A percentile compares a stretch with the other conserved stretches of the same genome.
Evolutionary conservation across 92 coral and sea anemone genomes (phyloP).

Genomic region (Heteractis magnifica): DNA sequence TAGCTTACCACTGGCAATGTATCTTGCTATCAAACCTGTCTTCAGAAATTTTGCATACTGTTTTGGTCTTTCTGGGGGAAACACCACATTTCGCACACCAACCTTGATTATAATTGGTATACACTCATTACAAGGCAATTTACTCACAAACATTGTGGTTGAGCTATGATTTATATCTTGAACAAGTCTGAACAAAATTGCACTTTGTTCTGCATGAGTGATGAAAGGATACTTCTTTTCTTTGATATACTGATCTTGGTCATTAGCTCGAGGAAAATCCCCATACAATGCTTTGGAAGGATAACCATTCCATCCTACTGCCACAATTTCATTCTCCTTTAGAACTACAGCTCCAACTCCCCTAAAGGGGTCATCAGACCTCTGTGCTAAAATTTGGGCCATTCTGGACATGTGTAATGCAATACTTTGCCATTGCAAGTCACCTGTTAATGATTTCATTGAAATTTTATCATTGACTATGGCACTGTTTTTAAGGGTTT

Average conservation of each 20-base stretch:
- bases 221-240: conserved; percentile 76
- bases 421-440: conserved; percentile 61
- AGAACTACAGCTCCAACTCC: conserved; percentile 86
- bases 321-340: conserved; percentile 62
- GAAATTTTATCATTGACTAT: not conserved
- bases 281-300: conserved; percentile 73
- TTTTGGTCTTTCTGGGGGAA: conserved; percentile 49
- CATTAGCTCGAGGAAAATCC: conserved; percentile 76
- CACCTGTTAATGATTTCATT: conserved; percentile 26
- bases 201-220: conserved; percentile 86
- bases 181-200: conserved; percentile 58
- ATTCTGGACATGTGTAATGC: conserved; percentile 72
- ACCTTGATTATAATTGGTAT: conserved; percentile 63
- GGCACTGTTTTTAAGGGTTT: not conserved
- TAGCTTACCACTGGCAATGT: conserved; percentile 33
- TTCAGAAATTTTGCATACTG: conserved; percentile 29
- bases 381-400: conserved; percentile 68
- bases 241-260: conserved; percentile 40
- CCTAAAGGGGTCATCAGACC: conserved; percentile 77
- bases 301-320: conserved; percentile 81
- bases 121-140: conserved; percentile 86
- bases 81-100: conserved; percentile 70
- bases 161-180: conserved; percentile 51
- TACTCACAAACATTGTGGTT: conserved; percentile 80
- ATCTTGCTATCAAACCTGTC: conserved; percentile 32